Percentiles rank a stretch among this genome's conserved stretches.
Conservation (phyloP, 64 coral and sea anemone species). For the Hydrozoanthus tunicans region DNA sequence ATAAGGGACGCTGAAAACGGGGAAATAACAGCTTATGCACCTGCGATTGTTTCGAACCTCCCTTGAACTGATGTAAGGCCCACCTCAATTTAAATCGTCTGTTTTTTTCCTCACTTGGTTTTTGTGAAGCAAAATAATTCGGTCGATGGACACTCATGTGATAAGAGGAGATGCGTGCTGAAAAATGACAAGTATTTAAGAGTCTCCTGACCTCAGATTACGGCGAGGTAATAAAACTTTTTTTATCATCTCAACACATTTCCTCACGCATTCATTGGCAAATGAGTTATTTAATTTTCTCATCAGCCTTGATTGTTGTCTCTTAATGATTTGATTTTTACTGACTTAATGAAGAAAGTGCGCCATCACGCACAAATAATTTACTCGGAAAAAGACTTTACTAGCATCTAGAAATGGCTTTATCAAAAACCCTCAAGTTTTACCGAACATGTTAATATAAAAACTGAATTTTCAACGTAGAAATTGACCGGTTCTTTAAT, state of each 20-base stretch:
- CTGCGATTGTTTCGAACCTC: neutral
- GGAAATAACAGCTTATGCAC: conserved; percentile 22
- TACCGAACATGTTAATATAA: neutral
- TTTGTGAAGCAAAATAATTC: conserved; percentile 12
- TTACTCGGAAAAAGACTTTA: neutral
- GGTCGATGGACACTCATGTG: conserved; percentile 23
- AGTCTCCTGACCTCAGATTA: conserved; percentile 73
- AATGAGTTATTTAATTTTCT: conserved; percentile 98
- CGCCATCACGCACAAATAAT: conserved; percentile 6
- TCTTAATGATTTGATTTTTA: conserved; percentile 77
- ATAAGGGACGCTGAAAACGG: neutral
- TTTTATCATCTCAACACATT: conserved; percentile 61
- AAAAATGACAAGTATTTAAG: conserved; percentile 77
- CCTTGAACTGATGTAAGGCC: neutral
- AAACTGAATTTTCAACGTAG: neutral
- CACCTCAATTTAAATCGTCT: neutral
- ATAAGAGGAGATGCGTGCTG: conserved; percentile 29
- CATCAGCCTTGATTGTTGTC: conserved; percentile 92
- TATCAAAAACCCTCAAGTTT: neutral
- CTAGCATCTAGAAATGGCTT: neutral
- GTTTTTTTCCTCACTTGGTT: neutral
- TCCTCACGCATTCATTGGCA: conserved; percentile 77
- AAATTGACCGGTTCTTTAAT: neutral
- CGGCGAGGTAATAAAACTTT: conserved; percentile 54
- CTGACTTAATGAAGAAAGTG: conserved; percentile 47